Percentiles rank a stretch among this genome's conserved stretches.
Evolutionary conservation across 2,888 invertebrate genomes (phyloP).

Genomic region (Cryptocheilus praepositus): DNA sequence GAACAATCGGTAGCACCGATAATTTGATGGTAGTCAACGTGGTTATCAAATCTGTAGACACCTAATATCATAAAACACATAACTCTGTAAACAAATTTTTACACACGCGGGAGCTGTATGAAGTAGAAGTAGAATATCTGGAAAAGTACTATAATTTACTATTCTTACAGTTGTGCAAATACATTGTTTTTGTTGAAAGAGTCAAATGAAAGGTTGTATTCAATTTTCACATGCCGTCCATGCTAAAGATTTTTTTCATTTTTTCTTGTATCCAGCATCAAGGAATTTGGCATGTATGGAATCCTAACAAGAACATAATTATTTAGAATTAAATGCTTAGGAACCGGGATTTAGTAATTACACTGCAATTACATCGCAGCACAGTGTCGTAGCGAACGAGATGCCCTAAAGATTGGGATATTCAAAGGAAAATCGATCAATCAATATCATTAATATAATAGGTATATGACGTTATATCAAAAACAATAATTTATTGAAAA

Average conservation of each 20-base stretch:
- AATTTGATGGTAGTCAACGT: conserved; percentile 5
- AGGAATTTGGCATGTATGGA: conserved; percentile 20
- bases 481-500: background rate
- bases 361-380: background rate
- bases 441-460: background rate
- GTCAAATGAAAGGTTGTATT: conserved; percentile 21
- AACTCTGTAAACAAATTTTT: conserved; percentile 44
- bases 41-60: conserved; percentile 36
- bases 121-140: conserved; percentile 23
- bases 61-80: no score
- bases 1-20: background rate
- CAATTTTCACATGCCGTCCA: conserved; percentile 19
- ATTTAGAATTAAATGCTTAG: background rate
- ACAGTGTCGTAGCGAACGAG: background rate
- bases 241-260: conserved; percentile 20
- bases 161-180: conserved; percentile 27
- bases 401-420: background rate
- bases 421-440: background rate
- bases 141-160: conserved; percentile 32
- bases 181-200: conserved; percentile 17
- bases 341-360: background rate
- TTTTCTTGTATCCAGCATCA: background rate
- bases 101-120: conserved; percentile 23
- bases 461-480: background rate
- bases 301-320: conserved; percentile 7